Evolutionary conservation across 1,140 invertebrate species (phyloP), one percentile per base, ranked within the genome.

Genomic region (Drosophila yakuba): DNA sequence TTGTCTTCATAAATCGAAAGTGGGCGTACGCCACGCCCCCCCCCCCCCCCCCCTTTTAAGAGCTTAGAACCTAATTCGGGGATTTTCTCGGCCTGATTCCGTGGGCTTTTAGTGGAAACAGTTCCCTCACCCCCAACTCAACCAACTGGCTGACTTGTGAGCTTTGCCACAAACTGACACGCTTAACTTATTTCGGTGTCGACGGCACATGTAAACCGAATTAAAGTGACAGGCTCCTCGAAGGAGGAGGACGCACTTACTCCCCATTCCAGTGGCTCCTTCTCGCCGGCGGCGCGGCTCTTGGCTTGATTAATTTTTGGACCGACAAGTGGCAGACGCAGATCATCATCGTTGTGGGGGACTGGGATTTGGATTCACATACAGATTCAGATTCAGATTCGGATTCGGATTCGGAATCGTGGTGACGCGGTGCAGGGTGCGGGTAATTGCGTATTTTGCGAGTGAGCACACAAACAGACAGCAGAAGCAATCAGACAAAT

Each of bases 151-250:
- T 69, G 67, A 69, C 67, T 71, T 51, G 35, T 60, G 61, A 58
- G 72, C 62, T 58, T 61, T 54, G 66, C 66, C 44, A 63, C 17
- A 25, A 79, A 83, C 74, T 86, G 79, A 86, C 83, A 75, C 63
- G 79, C 76, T 79, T 83, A 86, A 86, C 83, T 86, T 88, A 86
- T 86, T 86, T 76, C 64, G 75, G 71, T 83, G 83, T 88, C 76
- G 78, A 67, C 74, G 74, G 79, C 75, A 88, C 83, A 85, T 85
- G 78, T 78, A 64, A 88, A 79, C 61, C 47, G 61, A 67, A 64
- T 75, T 79, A 77, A 56, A 82, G 55, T 83, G 79, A 88, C 74
- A 73, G 73, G 74, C 69, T 76, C 61, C 60, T 71, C 67, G 2
- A 32, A 8, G 32, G 32, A 1, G 32, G 66, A 32, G 32, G 43